Base-by-base conservation (phyloP, 2,113 vertebrate genomes). In the Petrocephalus zakoni region DNA sequence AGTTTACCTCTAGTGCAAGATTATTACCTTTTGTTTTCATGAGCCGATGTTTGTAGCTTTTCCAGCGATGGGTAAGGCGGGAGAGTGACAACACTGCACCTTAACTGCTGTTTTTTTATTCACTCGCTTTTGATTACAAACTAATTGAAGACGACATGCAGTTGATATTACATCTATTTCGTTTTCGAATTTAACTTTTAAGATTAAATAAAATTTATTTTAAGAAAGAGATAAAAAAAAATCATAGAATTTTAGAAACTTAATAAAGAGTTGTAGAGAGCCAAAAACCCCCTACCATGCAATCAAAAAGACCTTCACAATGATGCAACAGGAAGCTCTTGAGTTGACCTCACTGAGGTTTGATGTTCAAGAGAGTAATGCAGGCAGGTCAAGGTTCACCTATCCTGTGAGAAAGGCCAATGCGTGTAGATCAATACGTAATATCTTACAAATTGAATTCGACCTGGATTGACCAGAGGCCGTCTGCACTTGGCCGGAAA, bases 361-460 rank as follows among this genome's bases (percentile, higher is more conserved):
- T 91, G 91, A 92, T 91, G 92, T 95, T 93, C 92, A 91, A 86
- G 91, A 90, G 89, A 94, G 91, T 92, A 89, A 88, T 92, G 91
- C 93, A 91, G 86, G 82, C 90, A 89, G 94, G 94, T 96, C 95
- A 96, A 93, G 92, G 92, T 92, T 93, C 88, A 58, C 52, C 83
- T 56, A 58, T 90, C 90, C 93, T 91, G 92, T 89, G 89, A 92
- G 91, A 90, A 91, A 90, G 91, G 90, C 90, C 88, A 82, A 87
- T 87, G 91, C 90, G 89, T 89, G 68, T 90, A 89, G 94, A 96
- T 96, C 95, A 95, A 96, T 95, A 95, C 92, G 94, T 96, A 96
- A 96, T 96, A 96, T 95, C 95, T 94, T 94, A 95, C 95, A 95
- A 96, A 96, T 96, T 96, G 94, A 95, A 95, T 96, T 96, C 93